A percentile compares a stretch with the other conserved stretches of the same genome.
Evolutionary conservation across 2,888 invertebrate genomes (phyloP).

Genomic region (Mythimna loreyi): DNA sequence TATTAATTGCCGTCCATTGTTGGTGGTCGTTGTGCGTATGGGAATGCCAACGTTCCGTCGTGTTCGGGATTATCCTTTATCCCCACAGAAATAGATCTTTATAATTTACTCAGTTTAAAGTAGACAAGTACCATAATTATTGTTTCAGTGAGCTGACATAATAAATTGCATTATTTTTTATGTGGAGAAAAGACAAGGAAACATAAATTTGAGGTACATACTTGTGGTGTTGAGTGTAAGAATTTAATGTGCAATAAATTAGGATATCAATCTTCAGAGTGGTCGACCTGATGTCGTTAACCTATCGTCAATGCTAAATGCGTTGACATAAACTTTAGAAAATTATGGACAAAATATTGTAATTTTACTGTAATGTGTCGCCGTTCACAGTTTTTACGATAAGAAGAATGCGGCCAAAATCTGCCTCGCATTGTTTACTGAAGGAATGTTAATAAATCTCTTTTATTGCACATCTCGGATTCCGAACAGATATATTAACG

Average conservation of each 20-base stretch:
- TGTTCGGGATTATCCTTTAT: conserved; percentile 67
- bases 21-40: conserved; percentile 77
- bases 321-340: conserved; percentile 56
- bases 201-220: conserved; percentile 50
- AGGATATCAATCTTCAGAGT: conserved; percentile 51
- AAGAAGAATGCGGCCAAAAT: conserved; percentile 34
- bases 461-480: conserved; percentile 69
- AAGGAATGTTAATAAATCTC: conserved; percentile 69
- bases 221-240: conserved; percentile 53
- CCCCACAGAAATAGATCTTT: conserved; percentile 57
- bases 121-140: conserved; percentile 36
- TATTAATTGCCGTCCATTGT: conserved; percentile 84
- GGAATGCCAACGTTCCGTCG: conserved; percentile 65
- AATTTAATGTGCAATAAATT: conserved; percentile 57
- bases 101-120: conserved; percentile 41
- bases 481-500: conserved; percentile 55
- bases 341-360: conserved; percentile 56
- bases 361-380: conserved; percentile 40
- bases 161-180: conserved; percentile 32
- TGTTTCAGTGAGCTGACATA: conserved; percentile 44
- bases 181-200: conserved; percentile 32
- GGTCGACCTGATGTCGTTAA: conserved; percentile 55
- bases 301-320: conserved; percentile 56
- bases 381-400: conserved; percentile 38
- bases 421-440: conserved; percentile 47